Conservation (phyloP, 2,797 vertebrate genomes). For the Avahi laniger region DNA sequence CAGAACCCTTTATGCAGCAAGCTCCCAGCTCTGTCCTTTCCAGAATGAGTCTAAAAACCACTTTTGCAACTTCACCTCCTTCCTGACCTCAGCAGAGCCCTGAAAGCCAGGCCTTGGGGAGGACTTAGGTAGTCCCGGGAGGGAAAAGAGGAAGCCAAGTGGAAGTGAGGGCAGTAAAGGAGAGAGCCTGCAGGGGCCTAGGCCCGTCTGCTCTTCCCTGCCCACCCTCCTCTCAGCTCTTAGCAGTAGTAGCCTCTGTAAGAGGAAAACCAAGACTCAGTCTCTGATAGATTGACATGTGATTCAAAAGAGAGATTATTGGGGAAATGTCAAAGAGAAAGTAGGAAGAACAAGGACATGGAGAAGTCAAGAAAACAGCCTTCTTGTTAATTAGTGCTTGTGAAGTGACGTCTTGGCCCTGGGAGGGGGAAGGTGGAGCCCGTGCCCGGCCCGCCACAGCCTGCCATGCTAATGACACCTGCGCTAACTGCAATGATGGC, state of each 20-base stretch:
- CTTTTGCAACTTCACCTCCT: not conserved
- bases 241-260: not conserved
- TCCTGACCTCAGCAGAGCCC: not conserved
- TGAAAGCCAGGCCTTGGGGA: not conserved
- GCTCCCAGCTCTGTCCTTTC: not conserved
- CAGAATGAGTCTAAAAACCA: not conserved
- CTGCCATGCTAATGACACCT: not conserved
- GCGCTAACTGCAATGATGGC: not conserved
- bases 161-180: not conserved
- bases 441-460: accelerated
- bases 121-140: not conserved
- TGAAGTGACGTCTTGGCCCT: not conserved
- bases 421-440: not conserved
- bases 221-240: not conserved
- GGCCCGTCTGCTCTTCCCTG: too few relatives aligned
- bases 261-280: not conserved
- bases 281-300: not conserved
- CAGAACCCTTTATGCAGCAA: not conserved
- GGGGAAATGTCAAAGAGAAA: not conserved
- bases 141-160: not conserved
- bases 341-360: not conserved
- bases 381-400: not conserved
- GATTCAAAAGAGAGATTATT: not conserved
- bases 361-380: not conserved
- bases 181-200: not conserved